Percentiles rank a stretch among this genome's conserved stretches.
Conservation (phyloP, 2,797 vertebrate species). For the Macrochelys suwanniensis region DNA sequence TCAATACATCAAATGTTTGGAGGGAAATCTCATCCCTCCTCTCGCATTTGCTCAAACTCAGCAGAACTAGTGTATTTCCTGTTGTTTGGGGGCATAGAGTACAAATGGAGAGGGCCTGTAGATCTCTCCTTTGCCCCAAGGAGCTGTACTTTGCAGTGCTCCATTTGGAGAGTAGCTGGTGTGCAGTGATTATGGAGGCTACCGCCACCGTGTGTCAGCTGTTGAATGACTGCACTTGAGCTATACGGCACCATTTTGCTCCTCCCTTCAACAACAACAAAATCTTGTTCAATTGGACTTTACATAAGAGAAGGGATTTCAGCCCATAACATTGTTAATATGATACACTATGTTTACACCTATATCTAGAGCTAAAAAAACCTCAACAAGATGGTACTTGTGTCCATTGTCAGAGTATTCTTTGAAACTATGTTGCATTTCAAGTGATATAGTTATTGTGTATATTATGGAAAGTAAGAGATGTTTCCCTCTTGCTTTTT, state of each 20-base stretch:
- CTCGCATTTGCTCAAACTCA: conserved; percentile 28
- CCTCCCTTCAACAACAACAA: not conserved
- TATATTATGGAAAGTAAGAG: not conserved
- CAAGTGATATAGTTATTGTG: not conserved
- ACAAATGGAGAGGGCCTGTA: conserved; percentile 26
- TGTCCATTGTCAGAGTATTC: not conserved
- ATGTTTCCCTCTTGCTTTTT: not conserved
- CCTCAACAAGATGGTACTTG: not conserved
- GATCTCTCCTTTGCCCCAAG: conserved; percentile 60
- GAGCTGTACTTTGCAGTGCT: conserved; percentile 42
- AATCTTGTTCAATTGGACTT: not conserved
- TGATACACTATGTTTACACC: not conserved
- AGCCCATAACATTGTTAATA: not conserved
- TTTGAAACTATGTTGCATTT: not conserved
- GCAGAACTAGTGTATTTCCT: conserved; percentile 48
- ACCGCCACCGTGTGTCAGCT: not conserved
- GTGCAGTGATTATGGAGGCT: not conserved
- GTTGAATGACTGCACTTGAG: not conserved
- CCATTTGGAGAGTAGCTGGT: conserved; percentile 49
- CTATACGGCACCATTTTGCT: not conserved
- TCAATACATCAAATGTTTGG: not conserved
- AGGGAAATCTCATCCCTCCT: conserved; percentile 30
- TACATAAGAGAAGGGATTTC: not conserved
- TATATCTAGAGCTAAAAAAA: not conserved
- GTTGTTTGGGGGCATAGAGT: conserved; percentile 19